A percentile compares a stretch with the other conserved stretches of the same genome.
These are phyloP conservation scores for Hafferia zeledoni DNA, from an alignment of 2,797 vertebrate genomes.

Conservation along the genomic window DNA sequence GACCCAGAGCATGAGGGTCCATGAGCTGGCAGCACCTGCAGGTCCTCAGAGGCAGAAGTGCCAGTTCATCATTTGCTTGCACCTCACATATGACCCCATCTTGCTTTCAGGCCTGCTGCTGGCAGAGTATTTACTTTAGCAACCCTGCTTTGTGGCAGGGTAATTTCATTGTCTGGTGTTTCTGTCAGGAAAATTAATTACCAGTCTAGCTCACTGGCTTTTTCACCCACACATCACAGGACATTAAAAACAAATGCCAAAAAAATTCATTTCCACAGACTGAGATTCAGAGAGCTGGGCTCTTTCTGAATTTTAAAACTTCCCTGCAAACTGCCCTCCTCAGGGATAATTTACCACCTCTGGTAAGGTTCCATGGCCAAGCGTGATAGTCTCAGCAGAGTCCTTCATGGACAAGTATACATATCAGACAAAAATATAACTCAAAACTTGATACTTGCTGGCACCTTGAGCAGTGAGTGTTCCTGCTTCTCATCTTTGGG, in stretches of 20 bases:
- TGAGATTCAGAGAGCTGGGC: background rate
- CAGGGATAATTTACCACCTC: background rate
- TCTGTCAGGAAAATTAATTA: conserved; percentile 75
- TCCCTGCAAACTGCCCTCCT: background rate
- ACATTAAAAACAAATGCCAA: conserved; percentile 60
- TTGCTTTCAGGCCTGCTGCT: conserved; percentile 23
- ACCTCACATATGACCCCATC: background rate
- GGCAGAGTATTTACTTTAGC: conserved; percentile 68
- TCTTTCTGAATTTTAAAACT: conserved; percentile 37
- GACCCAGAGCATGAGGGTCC: background rate
- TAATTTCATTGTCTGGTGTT: conserved; percentile 73
- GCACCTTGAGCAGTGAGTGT: background rate
- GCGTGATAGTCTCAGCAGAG: background rate
- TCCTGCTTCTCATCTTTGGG: background rate
- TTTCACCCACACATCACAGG: conserved; percentile 64
- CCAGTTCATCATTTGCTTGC: background rate
- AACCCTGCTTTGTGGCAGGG: conserved; percentile 53
- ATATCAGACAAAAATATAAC: background rate
- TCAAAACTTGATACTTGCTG: conserved; percentile 2
- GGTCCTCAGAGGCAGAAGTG: background rate
- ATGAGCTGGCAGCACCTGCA: rapidly evolving
- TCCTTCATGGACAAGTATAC: background rate
- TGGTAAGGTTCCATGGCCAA: background rate
- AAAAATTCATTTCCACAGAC: conserved; percentile 45
- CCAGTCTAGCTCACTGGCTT: conserved; percentile 43